Percentiles rank a stretch among this genome's conserved stretches.
phyloP scores from a whole-genome alignment of 2,888 invertebrate genomes.

The Ceratothoa steindachneri region DNA sequence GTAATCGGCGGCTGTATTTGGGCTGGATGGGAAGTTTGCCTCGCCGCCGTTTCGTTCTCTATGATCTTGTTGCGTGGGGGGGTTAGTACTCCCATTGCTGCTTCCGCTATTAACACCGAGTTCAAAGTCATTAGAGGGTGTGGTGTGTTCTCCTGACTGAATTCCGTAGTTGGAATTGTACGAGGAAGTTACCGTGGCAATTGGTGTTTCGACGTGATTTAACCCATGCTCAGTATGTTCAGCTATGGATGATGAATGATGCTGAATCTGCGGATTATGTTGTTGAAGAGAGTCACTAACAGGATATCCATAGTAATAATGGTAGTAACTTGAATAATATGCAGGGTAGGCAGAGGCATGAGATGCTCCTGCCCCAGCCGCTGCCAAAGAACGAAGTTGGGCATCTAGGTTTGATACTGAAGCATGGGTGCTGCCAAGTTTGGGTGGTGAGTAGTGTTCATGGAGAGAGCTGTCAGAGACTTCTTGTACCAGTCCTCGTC shows the following conservation, averaged over 20 bases:
- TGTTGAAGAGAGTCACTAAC: slow-evolving; percentile 31
- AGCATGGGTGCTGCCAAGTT: slow-evolving; percentile 89
- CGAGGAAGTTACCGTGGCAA: slow-evolving; percentile 21
- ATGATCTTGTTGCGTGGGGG: background rate
- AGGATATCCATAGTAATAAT: slow-evolving; percentile 47
- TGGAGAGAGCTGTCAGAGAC: slow-evolving; percentile 89
- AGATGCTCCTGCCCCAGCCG: slow-evolving; percentile 33
- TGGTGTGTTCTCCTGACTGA: background rate
- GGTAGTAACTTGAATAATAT: slow-evolving; percentile 48
- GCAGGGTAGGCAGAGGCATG: slow-evolving; percentile 30
- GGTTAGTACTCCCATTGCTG: slow-evolving; percentile 5
- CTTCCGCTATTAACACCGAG: slow-evolving; percentile 1
- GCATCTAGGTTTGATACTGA: slow-evolving; percentile 71
- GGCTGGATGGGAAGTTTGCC: background rate
- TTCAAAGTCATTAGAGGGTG: slow-evolving; percentile 18
- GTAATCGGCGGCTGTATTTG: background rate
- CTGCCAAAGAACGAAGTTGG: slow-evolving; percentile 40
- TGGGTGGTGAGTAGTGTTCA: slow-evolving; percentile 88
- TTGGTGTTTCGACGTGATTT: slow-evolving; percentile 25
- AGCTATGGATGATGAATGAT: background rate
- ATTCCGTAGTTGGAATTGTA: slow-evolving; percentile 24
- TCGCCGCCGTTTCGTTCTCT: background rate
- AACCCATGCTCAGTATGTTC: slow-evolving; percentile 36
- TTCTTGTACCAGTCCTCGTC: slow-evolving; percentile 99
- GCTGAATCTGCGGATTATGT: slow-evolving; percentile 11